Evolutionary conservation across 2,888 invertebrate genomes (phyloP), one percentile per base, ranked within the genome.

Genomic region (Macaria notata): DNA sequence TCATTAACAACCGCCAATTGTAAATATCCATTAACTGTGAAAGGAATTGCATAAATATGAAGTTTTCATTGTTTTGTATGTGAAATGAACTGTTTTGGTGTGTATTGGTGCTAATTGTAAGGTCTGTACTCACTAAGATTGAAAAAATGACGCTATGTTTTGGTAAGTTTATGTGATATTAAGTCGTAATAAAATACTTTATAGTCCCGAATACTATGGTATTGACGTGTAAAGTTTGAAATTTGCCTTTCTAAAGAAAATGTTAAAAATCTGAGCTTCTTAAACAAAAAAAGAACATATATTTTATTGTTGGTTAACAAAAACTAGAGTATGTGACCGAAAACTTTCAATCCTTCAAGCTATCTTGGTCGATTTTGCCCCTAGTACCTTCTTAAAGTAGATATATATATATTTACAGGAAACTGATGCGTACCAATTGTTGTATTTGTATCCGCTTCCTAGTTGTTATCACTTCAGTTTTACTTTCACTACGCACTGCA

Each of bases 11-110:
- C 51, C 49, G 52, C 49, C 36, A 53, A 44, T 9, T 51, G 57
- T 57, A 59, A 61, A 64, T 66, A 62, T 62, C 58, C 57, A 64
- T 66, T 66, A 54, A 56, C 52, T 58, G 46, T 44, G 52, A 56
- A 66, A 61, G 56, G 56, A 36, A 50, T 43, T 49, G 46, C 38
- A 53, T 54, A 50, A 29, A 53, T 19, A 33, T 55, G 45, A 39
- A 44, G 43, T 44, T 43, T 44, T 54, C 49, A 30, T 39, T 54
- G 9, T 38, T 19, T 45, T 55, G 9, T 5, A 45, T 54, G 51
- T 36, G 49, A 53, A 52, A 39, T 43, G n/a, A 19, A 46, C 7
- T 36, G 5, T 7, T 0, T 36, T 42, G 42, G 49, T 5, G 9
- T 29, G 50, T 46, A 50, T 45, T 51, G 54, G 41, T 51, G 59